Evolutionary conservation across 2,113 vertebrate genomes (phyloP), one percentile per base, ranked within the genome.

Genomic region (Bubalus kerabau): DNA sequence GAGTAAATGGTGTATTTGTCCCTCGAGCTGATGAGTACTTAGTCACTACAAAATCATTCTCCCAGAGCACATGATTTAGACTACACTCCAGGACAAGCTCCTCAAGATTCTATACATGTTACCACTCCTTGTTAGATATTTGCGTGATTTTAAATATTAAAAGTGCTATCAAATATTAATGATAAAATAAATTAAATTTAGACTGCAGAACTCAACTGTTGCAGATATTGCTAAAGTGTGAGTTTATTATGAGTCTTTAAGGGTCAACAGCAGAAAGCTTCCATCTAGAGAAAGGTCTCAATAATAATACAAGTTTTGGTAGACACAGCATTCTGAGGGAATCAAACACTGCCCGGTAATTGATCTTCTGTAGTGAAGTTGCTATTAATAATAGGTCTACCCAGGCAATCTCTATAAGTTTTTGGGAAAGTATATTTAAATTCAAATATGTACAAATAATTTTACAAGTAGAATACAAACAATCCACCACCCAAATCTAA

Each of bases 91-190:
- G 46, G 54, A 94, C 13, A 81, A 95, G 82, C 23, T 83, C 26
- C 86, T 96, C 78, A 89, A 30, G 82, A 95, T 96, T 98, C 96
- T 97, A n/a, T 94, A 96, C 91, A 86, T 94, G 91, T 93, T 80
- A 87, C 14, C 71, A 89, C 50, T 81, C 81, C 85, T 95, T 74
- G 48, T 78, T 97, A 96, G 93, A 76, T 91, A 96, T 87, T 94
- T 76, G 11, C 0, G 59, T 0, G 4, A 60, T 86, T 98, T 98
- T 98, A 98, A 99, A 98, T 98, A 98, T 98, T 98, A 98, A 98
- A 94, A 87, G 3, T 32, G 95, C 60, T 84, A 97, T 98, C 92
- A 98, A 99, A 98, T 83, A 98, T 98, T 97, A 97, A 98, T 97
- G 64, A 96, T 90, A 93, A 97, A 98, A 98, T 96, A 98, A 96